These are phyloP conservation scores for Drosophila kikkawai DNA, from an alignment of 1,140 invertebrate genomes.

Conservation along the genomic window DNA sequence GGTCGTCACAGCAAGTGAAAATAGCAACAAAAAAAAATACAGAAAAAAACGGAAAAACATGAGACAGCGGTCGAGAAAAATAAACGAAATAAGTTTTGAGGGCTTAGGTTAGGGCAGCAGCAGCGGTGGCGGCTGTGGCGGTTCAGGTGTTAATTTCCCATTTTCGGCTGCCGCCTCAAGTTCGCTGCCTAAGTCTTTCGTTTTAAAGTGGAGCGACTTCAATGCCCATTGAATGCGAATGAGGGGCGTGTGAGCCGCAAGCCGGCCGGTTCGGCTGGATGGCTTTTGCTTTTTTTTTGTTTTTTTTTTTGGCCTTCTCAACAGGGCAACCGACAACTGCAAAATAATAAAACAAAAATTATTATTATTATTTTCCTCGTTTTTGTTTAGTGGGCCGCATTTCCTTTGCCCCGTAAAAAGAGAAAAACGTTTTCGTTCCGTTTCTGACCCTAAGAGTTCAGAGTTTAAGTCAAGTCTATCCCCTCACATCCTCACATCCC, in stretches of 20 bases:
- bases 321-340: conserved; percentile 19
- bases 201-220: conserved; percentile 70
- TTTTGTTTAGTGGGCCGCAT: conserved; percentile 42
- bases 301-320: conserved; percentile 1
- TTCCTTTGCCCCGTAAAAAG: conserved; percentile 37
- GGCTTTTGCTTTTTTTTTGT: conserved; percentile 5
- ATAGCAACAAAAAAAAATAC: conserved; percentile 45
- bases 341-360: conserved; percentile 57
- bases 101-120: conserved; percentile 26
- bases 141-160: conserved; percentile 59
- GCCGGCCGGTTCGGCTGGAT: conserved; percentile 49
- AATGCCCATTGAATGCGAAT: conserved; percentile 72
- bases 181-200: conserved; percentile 80
- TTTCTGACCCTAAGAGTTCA: conserved; percentile 55
- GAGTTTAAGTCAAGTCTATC: conserved; percentile 47
- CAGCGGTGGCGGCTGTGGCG: conserved; percentile 4
- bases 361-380: conserved; percentile 68
- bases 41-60: conserved; percentile 3
- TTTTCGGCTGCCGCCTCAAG: conserved; percentile 51
- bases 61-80: conserved; percentile 37
- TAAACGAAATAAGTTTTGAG: conserved; percentile 50
- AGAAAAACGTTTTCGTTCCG: conserved; percentile 56
- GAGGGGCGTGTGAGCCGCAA: conserved; percentile 73
- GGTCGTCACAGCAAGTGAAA: conserved; percentile 79
- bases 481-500: conserved; percentile 19